Evolutionary conservation across 2,797 vertebrate genomes (phyloP).

Genomic region (Acanthurus lineatus): DNA sequence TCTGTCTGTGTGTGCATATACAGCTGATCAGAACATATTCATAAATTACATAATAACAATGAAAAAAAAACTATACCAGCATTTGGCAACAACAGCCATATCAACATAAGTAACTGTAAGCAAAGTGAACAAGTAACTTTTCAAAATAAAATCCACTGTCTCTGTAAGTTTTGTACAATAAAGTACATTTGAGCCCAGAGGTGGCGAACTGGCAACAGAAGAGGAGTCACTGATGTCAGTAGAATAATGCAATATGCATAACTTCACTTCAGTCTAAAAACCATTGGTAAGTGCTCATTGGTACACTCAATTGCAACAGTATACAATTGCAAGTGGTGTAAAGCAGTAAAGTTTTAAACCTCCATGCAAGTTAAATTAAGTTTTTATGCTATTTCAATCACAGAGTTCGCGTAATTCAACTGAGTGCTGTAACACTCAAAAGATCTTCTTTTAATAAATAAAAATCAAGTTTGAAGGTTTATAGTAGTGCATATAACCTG

Average conservation of each 20-base stretch:
- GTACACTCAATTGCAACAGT: slow-evolving; percentile 38
- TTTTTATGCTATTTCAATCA: slow-evolving; percentile 27
- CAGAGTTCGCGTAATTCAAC: slow-evolving; percentile 41
- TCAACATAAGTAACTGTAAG: slow-evolving; percentile 63
- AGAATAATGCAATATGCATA: slow-evolving; percentile 65
- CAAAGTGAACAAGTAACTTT: slow-evolving; percentile 58
- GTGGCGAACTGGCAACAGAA: slow-evolving; percentile 47
- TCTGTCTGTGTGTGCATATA: slow-evolving; percentile 34
- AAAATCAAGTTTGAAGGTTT: slow-evolving; percentile 15
- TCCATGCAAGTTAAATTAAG: slow-evolving; percentile 68
- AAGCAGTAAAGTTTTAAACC: slow-evolving; percentile 16
- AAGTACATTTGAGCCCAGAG: slow-evolving; percentile 46
- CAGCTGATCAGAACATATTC: slow-evolving; percentile 38
- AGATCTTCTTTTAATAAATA: slow-evolving; percentile 14
- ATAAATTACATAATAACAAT: slow-evolving; percentile 46
- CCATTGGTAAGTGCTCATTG: slow-evolving; percentile 37
- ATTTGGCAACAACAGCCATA: slow-evolving; percentile 61
- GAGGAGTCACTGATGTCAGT: slow-evolving; percentile 30
- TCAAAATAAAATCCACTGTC: slow-evolving; percentile 69
- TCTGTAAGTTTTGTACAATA: slow-evolving; percentile 78
- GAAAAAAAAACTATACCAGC: slow-evolving; percentile 55
- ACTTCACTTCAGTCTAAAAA: slow-evolving; percentile 56
- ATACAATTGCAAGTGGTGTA: slow-evolving; percentile 32
- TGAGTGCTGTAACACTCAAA: slow-evolving; percentile 30
- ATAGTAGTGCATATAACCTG: slow-evolving; percentile 36